These are phyloP conservation scores for Malthinus seriepunctatus DNA, from an alignment of 2,888 invertebrate genomes.

Conservation along the genomic window DNA sequence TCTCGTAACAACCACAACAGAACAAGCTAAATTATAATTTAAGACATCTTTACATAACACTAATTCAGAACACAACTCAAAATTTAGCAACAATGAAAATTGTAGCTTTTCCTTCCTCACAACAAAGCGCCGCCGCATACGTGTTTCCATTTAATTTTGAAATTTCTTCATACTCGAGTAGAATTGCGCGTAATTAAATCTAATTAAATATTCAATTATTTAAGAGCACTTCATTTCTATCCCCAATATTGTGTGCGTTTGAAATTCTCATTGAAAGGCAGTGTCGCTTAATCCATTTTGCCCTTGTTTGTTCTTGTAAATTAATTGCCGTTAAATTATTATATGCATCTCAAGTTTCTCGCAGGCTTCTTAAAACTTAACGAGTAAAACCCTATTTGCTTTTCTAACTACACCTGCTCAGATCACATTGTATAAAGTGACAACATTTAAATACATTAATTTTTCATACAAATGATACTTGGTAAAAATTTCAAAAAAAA, in stretches of 20 bases:
- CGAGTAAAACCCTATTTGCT: slow-evolving; percentile 13
- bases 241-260: slow-evolving; percentile 24
- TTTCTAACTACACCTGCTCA: slow-evolving; percentile 12
- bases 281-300: slow-evolving; percentile 32
- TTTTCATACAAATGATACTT: too few relatives aligned
- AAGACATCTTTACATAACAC: slow-evolving; percentile 8
- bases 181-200: slow-evolving; percentile 27
- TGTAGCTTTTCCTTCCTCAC: not conserved
- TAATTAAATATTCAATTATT: slow-evolving; percentile 32
- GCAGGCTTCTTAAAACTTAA: slow-evolving; percentile 21
- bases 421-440: too few relatives aligned
- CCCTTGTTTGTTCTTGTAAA: slow-evolving; percentile 31
- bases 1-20: slow-evolving; percentile 27
- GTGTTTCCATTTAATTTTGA: slow-evolving; percentile 10
- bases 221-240: slow-evolving; percentile 24
- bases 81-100: not conserved
- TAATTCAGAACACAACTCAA: not conserved
- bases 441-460: too few relatives aligned
- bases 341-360: slow-evolving; percentile 22
- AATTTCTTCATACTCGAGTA: slow-evolving; percentile 18
- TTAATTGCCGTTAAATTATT: slow-evolving; percentile 33
- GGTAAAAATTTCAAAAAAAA: too few relatives aligned
- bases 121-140: too few relatives aligned
- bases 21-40: slow-evolving; percentile 34
- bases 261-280: slow-evolving; percentile 27